These are phyloP conservation scores for Trichopoda pennipes DNA, from an alignment of 2,888 invertebrate genomes.

Conservation along the genomic window DNA sequence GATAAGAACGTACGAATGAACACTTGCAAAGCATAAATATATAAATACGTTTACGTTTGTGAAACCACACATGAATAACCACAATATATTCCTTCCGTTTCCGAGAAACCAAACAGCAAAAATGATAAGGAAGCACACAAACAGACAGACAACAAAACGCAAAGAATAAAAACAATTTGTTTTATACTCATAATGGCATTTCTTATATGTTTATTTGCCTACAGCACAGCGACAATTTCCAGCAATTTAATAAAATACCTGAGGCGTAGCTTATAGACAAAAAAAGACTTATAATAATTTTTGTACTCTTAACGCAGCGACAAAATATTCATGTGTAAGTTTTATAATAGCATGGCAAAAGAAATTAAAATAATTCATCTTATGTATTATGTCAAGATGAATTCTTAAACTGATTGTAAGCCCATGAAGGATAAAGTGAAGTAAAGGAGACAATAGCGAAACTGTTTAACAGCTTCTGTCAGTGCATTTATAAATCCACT, in stretches of 20 bases:
- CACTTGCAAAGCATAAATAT: not conserved
- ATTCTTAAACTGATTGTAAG: constrained; percentile 64
- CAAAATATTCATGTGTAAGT: constrained; percentile 36
- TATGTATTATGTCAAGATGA: constrained; percentile 54
- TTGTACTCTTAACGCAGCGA: constrained; percentile 5
- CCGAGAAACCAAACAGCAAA: constrained; percentile 51
- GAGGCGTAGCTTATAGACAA: constrained; percentile 42
- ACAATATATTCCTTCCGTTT: constrained; percentile 61
- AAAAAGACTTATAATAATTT: too few relatives aligned
- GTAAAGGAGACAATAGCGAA: constrained; percentile 47
- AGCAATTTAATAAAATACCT: constrained; percentile 62
- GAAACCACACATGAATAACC: constrained; percentile 53
- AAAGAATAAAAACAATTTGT: constrained; percentile 54
- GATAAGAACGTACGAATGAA: not conserved
- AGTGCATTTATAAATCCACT: constrained; percentile 65
- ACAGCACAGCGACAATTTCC: constrained; percentile 23
- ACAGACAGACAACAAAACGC: constrained; percentile 1
- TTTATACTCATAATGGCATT: constrained; percentile 50
- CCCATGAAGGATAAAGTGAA: constrained; percentile 20
- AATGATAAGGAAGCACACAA: constrained; percentile 34
- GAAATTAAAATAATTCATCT: constrained; percentile 57
- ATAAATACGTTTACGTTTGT: not conserved
- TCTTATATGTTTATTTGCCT: constrained; percentile 1
- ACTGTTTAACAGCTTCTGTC: constrained; percentile 66
- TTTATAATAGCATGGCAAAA: constrained; percentile 25